Percentiles rank a stretch among this genome's conserved stretches.
Evolutionary conservation across 1,140 invertebrate genomes (phyloP).

Genomic region (Drosophila sucinea): DNA sequence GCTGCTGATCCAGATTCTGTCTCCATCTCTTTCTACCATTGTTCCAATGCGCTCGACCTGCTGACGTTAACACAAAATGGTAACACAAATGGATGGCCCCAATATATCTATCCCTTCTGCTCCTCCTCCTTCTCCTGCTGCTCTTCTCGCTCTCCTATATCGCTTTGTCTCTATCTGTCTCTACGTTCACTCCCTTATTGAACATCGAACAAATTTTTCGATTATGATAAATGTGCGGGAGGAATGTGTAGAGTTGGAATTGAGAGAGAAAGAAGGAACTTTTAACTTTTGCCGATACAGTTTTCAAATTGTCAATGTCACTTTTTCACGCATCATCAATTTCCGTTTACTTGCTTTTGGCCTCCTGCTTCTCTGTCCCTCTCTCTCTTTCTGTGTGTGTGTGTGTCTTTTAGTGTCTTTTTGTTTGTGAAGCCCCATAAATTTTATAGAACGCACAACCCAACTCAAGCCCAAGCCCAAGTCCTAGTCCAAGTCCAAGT

Average conservation of each 20-base stretch:
- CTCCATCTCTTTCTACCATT: slow-evolving; percentile 41
- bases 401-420: slow-evolving; percentile 11
- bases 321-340: slow-evolving; percentile 77
- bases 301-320: slow-evolving; percentile 77
- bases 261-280: neutral
- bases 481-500: slow-evolving; percentile 30
- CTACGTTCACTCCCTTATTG: neutral
- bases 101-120: slow-evolving; percentile 13
- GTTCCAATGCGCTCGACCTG: slow-evolving; percentile 68
- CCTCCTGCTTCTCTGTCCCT: slow-evolving; percentile 57
- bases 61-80: slow-evolving; percentile 79
- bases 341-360: slow-evolving; percentile 68
- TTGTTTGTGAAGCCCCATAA: slow-evolving; percentile 74
- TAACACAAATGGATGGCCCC: slow-evolving; percentile 74
- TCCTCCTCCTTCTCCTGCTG: neutral
- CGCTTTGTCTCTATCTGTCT: slow-evolving; percentile 32
- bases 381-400: too few species aligned
- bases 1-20: slow-evolving; percentile 39
- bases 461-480: too few species aligned
- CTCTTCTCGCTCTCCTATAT: slow-evolving; percentile 27
- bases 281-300: slow-evolving; percentile 50
- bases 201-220: slow-evolving; percentile 59
- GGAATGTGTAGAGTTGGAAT: slow-evolving; percentile 27
- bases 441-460: slow-evolving; percentile 34
- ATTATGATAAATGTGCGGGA: slow-evolving; percentile 72